Percentiles rank a stretch among this genome's conserved stretches.
Evolutionary conservation across 2,113 vertebrate species (phyloP).

Genomic region (Gymnorhina tibicen): DNA sequence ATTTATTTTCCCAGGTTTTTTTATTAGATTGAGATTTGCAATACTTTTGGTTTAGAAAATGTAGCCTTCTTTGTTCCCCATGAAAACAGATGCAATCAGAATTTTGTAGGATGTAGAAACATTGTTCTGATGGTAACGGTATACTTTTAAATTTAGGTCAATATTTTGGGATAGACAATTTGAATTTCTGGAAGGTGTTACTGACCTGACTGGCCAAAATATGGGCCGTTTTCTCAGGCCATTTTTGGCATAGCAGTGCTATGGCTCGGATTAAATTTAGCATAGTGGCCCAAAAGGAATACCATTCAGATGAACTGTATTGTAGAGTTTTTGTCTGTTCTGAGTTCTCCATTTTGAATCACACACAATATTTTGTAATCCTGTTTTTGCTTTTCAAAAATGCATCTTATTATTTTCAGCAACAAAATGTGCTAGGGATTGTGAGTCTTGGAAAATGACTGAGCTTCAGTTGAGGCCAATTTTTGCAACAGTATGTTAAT

Average conservation of each 20-base stretch:
- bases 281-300: neutral
- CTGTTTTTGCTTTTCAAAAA: neutral
- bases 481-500: conserved; percentile 46
- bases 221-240: neutral
- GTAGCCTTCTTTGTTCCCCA: neutral
- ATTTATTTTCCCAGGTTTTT: neutral
- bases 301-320: neutral
- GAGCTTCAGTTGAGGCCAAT: conserved; percentile 15
- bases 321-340: neutral
- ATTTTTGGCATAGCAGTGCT: neutral
- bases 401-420: neutral
- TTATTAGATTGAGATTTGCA: neutral
- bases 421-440: neutral
- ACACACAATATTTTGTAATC: neutral
- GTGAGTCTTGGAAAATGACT: conserved; percentile 18
- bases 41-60: neutral
- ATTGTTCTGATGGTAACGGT: neutral
- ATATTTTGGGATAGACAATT: neutral
- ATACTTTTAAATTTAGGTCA: neutral
- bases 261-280: neutral
- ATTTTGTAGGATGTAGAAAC: neutral
- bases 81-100: neutral
- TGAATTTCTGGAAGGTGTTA: neutral
- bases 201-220: neutral
- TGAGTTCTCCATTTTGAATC: neutral